Evolutionary conservation across 2,888 invertebrate species (phyloP).

Genomic region (Phasia obesa): DNA sequence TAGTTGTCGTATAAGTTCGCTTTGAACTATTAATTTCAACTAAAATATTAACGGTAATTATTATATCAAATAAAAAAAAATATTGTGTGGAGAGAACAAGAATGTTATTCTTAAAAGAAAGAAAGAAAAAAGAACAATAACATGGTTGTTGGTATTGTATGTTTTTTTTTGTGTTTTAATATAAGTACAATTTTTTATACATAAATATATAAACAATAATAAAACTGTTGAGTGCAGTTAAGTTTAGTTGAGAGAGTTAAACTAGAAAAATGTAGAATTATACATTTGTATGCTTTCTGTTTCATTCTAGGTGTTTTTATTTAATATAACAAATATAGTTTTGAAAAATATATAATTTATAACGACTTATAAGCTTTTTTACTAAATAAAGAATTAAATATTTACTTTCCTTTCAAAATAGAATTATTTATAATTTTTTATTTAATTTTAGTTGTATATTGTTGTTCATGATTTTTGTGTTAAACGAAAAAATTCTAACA

Average conservation of each 20-base stretch:
- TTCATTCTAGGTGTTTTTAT: conserved; percentile 19
- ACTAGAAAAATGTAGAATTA: not conserved
- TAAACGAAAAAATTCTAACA: conserved; percentile 51
- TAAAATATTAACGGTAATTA: conserved; percentile 30
- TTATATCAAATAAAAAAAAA: conserved; percentile 14
- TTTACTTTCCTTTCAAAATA: conserved; percentile 23
- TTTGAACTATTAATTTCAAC: conserved; percentile 60
- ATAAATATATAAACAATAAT: conserved; percentile 57
- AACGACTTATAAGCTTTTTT: conserved; percentile 9
- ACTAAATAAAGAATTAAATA: not conserved
- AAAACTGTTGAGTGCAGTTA: conserved; percentile 14
- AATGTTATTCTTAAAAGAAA: not conserved
- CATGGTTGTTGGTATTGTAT: conserved; percentile 6
- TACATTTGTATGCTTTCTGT: no score
- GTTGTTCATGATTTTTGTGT: conserved; percentile 25
- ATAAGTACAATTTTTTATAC: conserved; percentile 67
- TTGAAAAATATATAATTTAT: conserved; percentile 42
- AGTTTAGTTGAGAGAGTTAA: not conserved
- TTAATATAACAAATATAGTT: conserved; percentile 46
- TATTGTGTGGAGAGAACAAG: not conserved
- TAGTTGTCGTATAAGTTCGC: not conserved
- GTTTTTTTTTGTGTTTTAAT: no score
- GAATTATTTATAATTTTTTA: not conserved
- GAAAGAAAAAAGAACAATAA: not conserved
- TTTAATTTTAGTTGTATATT: conserved; percentile 19